Percentiles rank a stretch among this genome's conserved stretches.
Evolutionary conservation across 2,888 invertebrate species (phyloP).

Genomic region (Entomobrya multifasciata): DNA sequence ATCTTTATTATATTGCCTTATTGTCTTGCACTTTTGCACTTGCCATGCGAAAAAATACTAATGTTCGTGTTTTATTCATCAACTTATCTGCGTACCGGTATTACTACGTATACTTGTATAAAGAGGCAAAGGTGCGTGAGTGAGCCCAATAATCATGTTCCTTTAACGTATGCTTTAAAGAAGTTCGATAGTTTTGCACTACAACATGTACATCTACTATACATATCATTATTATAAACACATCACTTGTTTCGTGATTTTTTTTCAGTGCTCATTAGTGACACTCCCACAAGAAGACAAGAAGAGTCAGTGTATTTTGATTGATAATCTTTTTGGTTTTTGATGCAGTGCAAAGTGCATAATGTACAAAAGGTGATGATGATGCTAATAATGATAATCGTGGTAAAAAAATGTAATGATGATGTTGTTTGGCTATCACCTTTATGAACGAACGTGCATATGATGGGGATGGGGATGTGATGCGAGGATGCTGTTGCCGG

Average conservation of each 20-base stretch:
- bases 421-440: not conserved
- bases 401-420: constrained; percentile 39
- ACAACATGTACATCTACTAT: not conserved
- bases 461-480: not conserved
- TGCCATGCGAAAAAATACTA: too few species aligned
- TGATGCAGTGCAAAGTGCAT: not conserved
- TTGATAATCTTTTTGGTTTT: too few species aligned
- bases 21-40: too few species aligned
- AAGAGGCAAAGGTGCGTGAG: too few species aligned
- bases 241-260: constrained; percentile 55
- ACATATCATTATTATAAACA: constrained; percentile 38
- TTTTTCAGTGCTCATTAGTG: constrained; percentile 67
- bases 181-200: constrained; percentile 24
- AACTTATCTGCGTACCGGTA: too few species aligned
- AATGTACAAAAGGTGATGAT: constrained; percentile 36
- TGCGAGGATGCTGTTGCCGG: not conserved
- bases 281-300: constrained; percentile 66
- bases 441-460: not conserved
- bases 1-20: too few species aligned
- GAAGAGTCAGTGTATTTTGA: too few species aligned
- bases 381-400: constrained; percentile 43
- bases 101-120: too few species aligned
- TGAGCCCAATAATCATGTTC: too few species aligned
- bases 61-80: too few species aligned
- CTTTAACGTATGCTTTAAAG: not conserved